phyloP scores from a whole-genome alignment of 23 tunicate genomes.

The Trididemnum clinides region DNA sequence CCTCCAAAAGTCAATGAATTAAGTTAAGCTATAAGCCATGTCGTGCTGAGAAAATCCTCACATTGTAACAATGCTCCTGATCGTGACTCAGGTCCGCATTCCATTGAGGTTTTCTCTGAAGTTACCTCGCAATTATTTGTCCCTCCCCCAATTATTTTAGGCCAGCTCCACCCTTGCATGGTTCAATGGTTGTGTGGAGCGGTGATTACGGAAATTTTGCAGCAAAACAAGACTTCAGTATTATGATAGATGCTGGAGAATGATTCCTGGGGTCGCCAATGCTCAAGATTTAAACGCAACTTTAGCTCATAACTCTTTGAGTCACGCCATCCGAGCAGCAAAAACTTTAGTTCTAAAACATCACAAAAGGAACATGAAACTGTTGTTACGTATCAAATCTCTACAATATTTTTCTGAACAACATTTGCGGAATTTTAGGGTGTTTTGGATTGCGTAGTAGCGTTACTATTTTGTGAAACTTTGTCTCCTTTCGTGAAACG shows the following conservation, averaged over 20 bases:
- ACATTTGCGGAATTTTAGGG: neutral
- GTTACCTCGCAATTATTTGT: no score
- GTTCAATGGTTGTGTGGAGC: slow-evolving; percentile 55
- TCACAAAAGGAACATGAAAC: neutral
- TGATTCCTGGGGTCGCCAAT: slow-evolving; percentile 9
- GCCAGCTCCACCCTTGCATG: no score
- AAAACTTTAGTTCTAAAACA: neutral
- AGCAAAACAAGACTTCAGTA: slow-evolving; percentile 6
- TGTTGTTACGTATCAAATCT: slow-evolving; percentile 7
- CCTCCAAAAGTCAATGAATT: no score
- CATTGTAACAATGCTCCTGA: no score
- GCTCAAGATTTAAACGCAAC: slow-evolving; percentile 9
- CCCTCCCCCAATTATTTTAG: no score
- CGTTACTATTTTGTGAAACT: neutral
- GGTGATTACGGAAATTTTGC: slow-evolving; percentile 2
- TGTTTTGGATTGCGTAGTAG: neutral
- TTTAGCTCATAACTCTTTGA: slow-evolving; percentile 40
- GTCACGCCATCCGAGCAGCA: slow-evolving; percentile 49
- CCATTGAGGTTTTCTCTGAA: no score
- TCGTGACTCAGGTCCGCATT: no score
- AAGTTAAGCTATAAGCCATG: no score
- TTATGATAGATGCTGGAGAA: slow-evolving; percentile 33
- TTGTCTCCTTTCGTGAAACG: neutral
- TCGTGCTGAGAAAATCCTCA: no score
- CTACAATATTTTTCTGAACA: neutral